phyloP scores from a whole-genome alignment of 2,113 vertebrate species.

The Daphoenositta chrysoptera region DNA sequence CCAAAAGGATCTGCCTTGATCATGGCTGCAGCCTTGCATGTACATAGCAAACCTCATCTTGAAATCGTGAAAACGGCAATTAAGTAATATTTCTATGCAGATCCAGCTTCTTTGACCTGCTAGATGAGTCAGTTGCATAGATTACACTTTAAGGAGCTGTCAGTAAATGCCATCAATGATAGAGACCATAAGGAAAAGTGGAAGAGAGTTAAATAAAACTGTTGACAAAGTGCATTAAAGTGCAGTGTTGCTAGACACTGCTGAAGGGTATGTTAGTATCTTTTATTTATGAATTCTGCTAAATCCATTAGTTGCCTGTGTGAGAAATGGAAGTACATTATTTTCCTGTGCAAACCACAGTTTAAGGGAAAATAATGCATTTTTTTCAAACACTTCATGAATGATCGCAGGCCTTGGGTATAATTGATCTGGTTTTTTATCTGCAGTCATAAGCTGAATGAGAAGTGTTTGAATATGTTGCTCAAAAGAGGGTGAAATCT shows the following conservation, averaged over 20 bases:
- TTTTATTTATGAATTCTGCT: slow-evolving; percentile 54
- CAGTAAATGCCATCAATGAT: neutral
- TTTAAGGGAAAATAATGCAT: neutral
- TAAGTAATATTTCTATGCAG: neutral
- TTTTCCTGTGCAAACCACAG: slow-evolving; percentile 12
- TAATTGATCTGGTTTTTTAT: neutral
- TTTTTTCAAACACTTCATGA: slow-evolving; percentile 6
- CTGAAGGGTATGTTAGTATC: slow-evolving; percentile 6
- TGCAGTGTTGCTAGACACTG: neutral
- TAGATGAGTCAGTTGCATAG: neutral
- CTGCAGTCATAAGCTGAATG: neutral
- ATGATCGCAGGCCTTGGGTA: neutral
- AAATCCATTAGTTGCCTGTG: slow-evolving; percentile 44
- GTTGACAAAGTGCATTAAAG: slow-evolving; percentile 31
- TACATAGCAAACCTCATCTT: neutral
- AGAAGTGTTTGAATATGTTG: neutral
- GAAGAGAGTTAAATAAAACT: slow-evolving; percentile 22
- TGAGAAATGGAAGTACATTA: slow-evolving; percentile 37
- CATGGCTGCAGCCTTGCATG: neutral
- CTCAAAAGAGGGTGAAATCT: neutral
- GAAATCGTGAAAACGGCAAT: neutral
- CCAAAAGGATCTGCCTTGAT: neutral
- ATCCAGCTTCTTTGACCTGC: neutral
- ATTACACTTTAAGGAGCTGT: neutral
- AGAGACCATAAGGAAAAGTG: slow-evolving; percentile 1